Percentiles rank a stretch among this genome's conserved stretches.
These are phyloP conservation scores for Turritopsis rubra DNA, from an alignment of 30 jellyfish, hydroid and myxozoan genomes.

Conservation along the genomic window DNA sequence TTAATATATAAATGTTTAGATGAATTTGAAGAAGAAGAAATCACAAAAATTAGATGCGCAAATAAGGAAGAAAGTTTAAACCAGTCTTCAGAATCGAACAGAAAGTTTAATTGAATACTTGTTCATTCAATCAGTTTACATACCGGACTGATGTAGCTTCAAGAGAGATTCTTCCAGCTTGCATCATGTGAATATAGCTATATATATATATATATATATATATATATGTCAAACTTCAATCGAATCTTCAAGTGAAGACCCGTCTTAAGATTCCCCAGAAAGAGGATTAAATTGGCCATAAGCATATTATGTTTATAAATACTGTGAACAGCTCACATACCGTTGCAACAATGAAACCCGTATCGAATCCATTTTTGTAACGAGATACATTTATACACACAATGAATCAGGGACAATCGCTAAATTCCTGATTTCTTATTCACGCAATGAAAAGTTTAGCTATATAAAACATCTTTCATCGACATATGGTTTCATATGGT, in stretches of 20 bases:
- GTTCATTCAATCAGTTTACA: too few species aligned
- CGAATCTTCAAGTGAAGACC: background rate
- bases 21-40: too few species aligned
- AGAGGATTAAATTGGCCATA: background rate
- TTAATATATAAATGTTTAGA: too few species aligned
- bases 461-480: background rate
- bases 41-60: too few species aligned
- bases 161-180: too few species aligned
- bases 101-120: too few species aligned
- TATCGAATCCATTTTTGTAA: background rate
- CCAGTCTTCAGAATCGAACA: too few species aligned
- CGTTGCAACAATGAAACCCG: background rate
- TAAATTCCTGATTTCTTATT: background rate
- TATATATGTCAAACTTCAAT: background rate
- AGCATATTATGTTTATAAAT: background rate
- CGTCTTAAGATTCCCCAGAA: background rate
- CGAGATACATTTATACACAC: too few species aligned
- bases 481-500: too few species aligned
- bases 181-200: background rate
- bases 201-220: too few species aligned
- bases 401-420: background rate
- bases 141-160: too few species aligned
- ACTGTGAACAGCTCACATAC: background rate
- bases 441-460: background rate
- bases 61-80: too few species aligned